Evolutionary conservation across 2,888 invertebrate species (phyloP).

Genomic region (Belgica antarctica): DNA sequence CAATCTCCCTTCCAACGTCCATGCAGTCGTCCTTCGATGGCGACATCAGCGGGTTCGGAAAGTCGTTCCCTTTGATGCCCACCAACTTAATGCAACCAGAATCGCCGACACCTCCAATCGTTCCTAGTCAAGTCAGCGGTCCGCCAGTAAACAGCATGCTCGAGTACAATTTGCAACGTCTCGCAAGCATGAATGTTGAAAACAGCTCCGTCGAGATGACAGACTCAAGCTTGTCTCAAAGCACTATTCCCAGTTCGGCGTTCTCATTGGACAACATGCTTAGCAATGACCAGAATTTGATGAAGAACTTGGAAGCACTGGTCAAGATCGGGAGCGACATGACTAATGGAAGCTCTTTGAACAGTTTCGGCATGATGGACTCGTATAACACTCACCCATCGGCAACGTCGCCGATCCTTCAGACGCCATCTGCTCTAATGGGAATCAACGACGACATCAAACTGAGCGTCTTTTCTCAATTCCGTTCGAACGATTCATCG

Average conservation of each 20-base stretch:
- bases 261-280: slow-evolving; percentile 77
- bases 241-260: slow-evolving; percentile 9
- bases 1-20: slow-evolving; percentile 65
- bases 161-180: slow-evolving; percentile 80
- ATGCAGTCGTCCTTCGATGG: slow-evolving; percentile 78
- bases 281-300: slow-evolving; percentile 70
- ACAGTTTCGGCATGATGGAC: slow-evolving; percentile 51
- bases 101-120: slow-evolving; percentile 52
- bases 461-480: slow-evolving; percentile 46
- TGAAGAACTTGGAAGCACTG: slow-evolving; percentile 85
- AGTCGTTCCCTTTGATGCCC: slow-evolving; percentile 3
- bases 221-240: slow-evolving; percentile 49
- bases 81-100: slow-evolving; percentile 49
- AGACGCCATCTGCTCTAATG: slow-evolving; percentile 30
- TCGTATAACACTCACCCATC: slow-evolving; percentile 47
- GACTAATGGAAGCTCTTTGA: slow-evolving; percentile 56
- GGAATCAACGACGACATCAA: slow-evolving; percentile 54
- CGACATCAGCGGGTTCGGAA: slow-evolving; percentile 56
- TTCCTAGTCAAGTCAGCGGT: slow-evolving; percentile 56
- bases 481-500: slow-evolving; percentile 55
- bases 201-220: slow-evolving; percentile 60
- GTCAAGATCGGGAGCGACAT: slow-evolving; percentile 80
- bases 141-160: slow-evolving; percentile 67
- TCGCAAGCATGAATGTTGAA: slow-evolving; percentile 79
- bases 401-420: slow-evolving; percentile 46